A percentile compares a stretch with the other conserved stretches of the same genome.
phyloP scores from a whole-genome alignment of 2,888 invertebrate genomes.

The Trichogramma evanescens region DNA sequence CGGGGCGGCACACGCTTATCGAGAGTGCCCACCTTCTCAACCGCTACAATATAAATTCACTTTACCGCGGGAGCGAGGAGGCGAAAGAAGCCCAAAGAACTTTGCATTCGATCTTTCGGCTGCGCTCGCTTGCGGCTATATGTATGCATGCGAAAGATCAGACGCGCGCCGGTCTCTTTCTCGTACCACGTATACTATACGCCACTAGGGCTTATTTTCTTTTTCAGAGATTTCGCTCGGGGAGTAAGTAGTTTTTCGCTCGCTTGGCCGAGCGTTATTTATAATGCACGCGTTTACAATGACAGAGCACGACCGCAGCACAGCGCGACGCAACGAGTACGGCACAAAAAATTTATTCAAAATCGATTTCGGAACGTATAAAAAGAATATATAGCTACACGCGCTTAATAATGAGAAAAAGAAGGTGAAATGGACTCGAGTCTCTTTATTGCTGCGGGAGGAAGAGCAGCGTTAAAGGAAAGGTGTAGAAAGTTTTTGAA shows the following conservation, averaged over 20 bases:
- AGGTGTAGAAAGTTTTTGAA: neutral
- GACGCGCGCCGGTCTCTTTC: neutral
- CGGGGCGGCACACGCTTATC: too few species aligned
- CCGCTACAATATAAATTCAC: too few species aligned
- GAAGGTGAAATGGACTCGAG: neutral
- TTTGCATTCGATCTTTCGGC: too few species aligned
- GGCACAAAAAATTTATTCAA: conserved; percentile 5
- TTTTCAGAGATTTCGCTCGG: neutral
- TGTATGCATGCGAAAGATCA: neutral
- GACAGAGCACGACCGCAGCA: too few species aligned
- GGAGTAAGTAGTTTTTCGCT: neutral
- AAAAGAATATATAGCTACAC: neutral
- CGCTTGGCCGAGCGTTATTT: too few species aligned
- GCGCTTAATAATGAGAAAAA: neutral
- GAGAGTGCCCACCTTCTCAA: too few species aligned
- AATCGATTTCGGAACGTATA: conserved; percentile 12
- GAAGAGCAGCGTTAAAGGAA: neutral
- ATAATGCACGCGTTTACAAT: too few species aligned
- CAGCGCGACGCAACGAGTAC: too few species aligned
- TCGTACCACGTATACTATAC: neutral
- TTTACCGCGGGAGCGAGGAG: too few species aligned
- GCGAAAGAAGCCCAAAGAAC: too few species aligned
- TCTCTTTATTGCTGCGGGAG: neutral
- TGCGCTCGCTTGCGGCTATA: too few species aligned
- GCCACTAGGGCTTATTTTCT: neutral